A percentile compares a stretch with the other conserved stretches of the same genome.
Evolutionary conservation across 2,113 vertebrate genomes (phyloP).

Genomic region (Neodontobutis hainanensis): DNA sequence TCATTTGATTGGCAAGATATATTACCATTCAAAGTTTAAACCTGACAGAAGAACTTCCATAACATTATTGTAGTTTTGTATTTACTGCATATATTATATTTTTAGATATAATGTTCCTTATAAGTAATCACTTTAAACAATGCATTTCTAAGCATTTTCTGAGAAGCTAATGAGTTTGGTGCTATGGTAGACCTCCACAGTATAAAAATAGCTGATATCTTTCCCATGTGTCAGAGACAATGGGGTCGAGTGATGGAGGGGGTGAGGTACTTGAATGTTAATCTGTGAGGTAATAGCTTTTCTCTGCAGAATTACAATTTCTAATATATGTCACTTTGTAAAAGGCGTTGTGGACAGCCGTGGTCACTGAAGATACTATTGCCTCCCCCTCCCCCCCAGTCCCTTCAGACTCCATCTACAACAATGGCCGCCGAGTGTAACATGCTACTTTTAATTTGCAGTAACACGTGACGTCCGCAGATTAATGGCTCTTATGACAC

Average conservation of each 20-base stretch:
- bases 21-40: too few relatives aligned
- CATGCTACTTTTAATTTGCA: slow-evolving; percentile 99
- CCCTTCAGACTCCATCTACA: slow-evolving; percentile 60
- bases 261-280: slow-evolving; percentile 84
- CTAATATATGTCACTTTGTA: slow-evolving; percentile 96
- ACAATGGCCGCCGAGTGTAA: slow-evolving; percentile 85
- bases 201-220: not conserved
- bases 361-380: too few relatives aligned
- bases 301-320: slow-evolving; percentile 99
- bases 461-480: slow-evolving; percentile 86
- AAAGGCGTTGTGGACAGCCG: slow-evolving; percentile 81
- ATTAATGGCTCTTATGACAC: slow-evolving; percentile 89
- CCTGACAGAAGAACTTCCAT: too few relatives aligned
- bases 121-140: too few relatives aligned
- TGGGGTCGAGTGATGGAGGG: slow-evolving; percentile 72
- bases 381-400: too few relatives aligned
- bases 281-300: slow-evolving; percentile 99
- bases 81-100: too few relatives aligned
- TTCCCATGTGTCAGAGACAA: slow-evolving; percentile 4
- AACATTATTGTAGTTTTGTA: too few relatives aligned
- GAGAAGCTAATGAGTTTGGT: too few relatives aligned
- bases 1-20: too few relatives aligned
- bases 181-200: not conserved
- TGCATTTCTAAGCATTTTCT: too few relatives aligned
- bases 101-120: too few relatives aligned